A percentile compares a stretch with the other conserved stretches of the same genome.
phyloP scores from a whole-genome alignment of 2,113 vertebrate species.

The Rhinopomastus cyanomelas region DNA sequence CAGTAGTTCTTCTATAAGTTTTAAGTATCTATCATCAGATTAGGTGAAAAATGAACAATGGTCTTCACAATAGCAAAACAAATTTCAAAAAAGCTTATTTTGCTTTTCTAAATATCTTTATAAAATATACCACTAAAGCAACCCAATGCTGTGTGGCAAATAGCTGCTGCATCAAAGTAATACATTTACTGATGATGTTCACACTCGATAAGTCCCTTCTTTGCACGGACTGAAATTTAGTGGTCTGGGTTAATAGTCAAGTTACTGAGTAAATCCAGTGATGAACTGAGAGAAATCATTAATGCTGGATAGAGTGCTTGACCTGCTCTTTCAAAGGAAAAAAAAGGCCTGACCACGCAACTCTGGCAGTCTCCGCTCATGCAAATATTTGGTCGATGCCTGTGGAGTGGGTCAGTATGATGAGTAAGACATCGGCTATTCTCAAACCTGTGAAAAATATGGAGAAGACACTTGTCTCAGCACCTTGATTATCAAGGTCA shows the following conservation, averaged over 20 bases:
- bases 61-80: not conserved
- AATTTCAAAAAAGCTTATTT: not conserved
- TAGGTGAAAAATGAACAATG: not conserved
- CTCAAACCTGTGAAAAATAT: not conserved
- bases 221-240: slow-evolving; percentile 44
- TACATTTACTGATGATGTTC: slow-evolving; percentile 6
- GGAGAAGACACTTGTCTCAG: not conserved
- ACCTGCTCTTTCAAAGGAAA: slow-evolving; percentile 33
- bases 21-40: not conserved
- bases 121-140: not conserved
- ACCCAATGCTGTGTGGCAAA: not conserved
- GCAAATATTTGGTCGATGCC: not conserved
- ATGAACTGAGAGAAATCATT: slow-evolving; percentile 31
- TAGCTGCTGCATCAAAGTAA: slow-evolving; percentile 39
- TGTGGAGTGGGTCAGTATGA: not conserved
- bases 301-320: not conserved
- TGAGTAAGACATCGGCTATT: not conserved
- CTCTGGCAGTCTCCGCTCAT: not conserved
- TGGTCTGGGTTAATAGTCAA: slow-evolving; percentile 34
- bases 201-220: not conserved
- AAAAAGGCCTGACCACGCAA: not conserved
- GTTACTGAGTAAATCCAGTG: slow-evolving; percentile 16
- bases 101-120: not conserved
- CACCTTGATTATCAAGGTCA: not conserved
- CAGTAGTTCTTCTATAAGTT: not conserved